Evolutionary conservation across 2,888 invertebrate species (phyloP).

Genomic region (Coleophora flavipennella): DNA sequence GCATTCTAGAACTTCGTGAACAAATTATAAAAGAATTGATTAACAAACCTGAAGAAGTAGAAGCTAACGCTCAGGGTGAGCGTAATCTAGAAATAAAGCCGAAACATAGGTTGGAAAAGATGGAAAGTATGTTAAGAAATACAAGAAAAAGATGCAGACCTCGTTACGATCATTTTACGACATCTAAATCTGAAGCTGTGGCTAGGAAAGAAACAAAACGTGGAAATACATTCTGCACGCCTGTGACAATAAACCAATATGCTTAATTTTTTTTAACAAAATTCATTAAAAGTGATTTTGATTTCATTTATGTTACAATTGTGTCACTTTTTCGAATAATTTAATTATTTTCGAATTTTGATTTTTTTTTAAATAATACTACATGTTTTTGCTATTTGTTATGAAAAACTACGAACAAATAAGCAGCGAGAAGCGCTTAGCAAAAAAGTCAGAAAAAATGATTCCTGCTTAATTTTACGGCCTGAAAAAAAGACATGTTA

Average conservation of each 20-base stretch:
- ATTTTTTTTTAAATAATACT: neutral
- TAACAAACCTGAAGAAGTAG: constrained; percentile 4
- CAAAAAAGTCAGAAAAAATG: no score
- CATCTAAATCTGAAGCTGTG: constrained; percentile 1
- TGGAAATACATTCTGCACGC: constrained; percentile 7
- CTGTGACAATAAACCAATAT: constrained; percentile 5
- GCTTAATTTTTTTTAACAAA: neutral
- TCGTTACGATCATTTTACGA: constrained; percentile 3
- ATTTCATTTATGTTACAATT: neutral
- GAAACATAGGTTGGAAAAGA: constrained; percentile 6
- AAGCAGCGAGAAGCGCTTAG: no score
- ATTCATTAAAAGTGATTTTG: constrained; percentile 1
- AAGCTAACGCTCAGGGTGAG: constrained; percentile 2
- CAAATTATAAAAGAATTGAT: constrained; percentile 6
- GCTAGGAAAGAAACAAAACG: constrained; percentile 4
- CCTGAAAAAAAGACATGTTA: no score
- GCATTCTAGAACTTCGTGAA: constrained; percentile 8
- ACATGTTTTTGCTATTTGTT: neutral
- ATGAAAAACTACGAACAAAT: no score
- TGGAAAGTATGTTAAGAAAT: constrained; percentile 7
- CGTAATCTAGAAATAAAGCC: constrained; percentile 3
- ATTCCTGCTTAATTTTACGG: no score
- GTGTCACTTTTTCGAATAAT: no score
- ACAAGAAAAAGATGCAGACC: constrained; percentile 9
- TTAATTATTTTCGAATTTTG: neutral